Conservation (phyloP, 1,140 invertebrate genomes). For the Spodoptera frugiperda region DNA sequence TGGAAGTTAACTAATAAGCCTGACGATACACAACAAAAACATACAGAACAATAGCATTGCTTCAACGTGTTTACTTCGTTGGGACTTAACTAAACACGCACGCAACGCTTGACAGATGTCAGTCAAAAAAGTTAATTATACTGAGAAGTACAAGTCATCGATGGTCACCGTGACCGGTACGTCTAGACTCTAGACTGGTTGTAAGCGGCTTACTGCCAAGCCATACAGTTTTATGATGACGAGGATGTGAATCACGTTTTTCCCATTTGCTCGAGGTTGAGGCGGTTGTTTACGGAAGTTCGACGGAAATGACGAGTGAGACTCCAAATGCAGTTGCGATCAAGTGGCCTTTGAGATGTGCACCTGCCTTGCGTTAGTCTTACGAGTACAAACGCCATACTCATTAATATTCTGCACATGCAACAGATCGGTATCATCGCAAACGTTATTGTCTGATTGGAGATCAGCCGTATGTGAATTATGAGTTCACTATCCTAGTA, state of each 20-base stretch:
- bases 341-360: constrained; percentile 29
- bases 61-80: neutral
- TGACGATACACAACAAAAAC: neutral
- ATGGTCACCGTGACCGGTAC: constrained; percentile 2
- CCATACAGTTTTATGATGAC: constrained; percentile 10
- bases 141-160: constrained; percentile 4
- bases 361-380: constrained; percentile 29
- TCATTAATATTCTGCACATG: constrained; percentile 25
- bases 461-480: constrained; percentile 28
- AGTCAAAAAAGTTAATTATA: constrained; percentile 29
- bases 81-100: constrained; percentile 7
- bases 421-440: constrained; percentile 24
- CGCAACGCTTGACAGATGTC: constrained; percentile 16
- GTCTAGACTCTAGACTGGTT: constrained; percentile 24
- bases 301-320: constrained; percentile 29
- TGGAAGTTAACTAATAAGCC: constrained; percentile 7
- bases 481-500: constrained; percentile 35
- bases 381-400: neutral
- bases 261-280: constrained; percentile 33
- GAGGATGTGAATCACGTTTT: constrained; percentile 41
- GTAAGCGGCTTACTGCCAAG: constrained; percentile 17
- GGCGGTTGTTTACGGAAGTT: constrained; percentile 43
- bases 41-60: constrained; percentile 6
- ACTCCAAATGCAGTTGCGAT: constrained; percentile 34
- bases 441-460: constrained; percentile 33